Conservation (phyloP, 2,797 vertebrate species). For the Harpagifer antarcticus region DNA sequence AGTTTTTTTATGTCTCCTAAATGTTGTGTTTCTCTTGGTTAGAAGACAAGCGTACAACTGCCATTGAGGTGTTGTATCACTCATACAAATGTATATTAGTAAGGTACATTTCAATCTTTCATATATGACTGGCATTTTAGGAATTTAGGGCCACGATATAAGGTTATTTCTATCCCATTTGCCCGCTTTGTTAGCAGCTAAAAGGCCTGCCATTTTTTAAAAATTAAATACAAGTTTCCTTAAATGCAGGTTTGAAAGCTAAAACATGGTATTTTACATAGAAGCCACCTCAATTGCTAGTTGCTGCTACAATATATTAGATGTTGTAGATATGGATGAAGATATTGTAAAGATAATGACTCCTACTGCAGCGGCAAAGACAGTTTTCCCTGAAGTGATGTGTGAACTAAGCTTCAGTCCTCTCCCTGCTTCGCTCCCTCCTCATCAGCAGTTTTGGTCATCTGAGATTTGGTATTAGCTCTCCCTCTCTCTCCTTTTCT, state of each 20-base stretch:
- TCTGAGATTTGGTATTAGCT: constrained; percentile 68
- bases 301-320: neutral
- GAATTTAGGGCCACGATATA: neutral
- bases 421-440: constrained; percentile 17
- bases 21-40: constrained; percentile 12
- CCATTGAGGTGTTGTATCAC: neutral
- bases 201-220: neutral
- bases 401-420: constrained; percentile 25
- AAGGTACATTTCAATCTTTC: constrained; percentile 5
- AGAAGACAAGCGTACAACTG: neutral
- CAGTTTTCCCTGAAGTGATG: constrained; percentile 22
- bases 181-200: neutral
- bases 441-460: constrained; percentile 71
- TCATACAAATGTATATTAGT: constrained; percentile 11
- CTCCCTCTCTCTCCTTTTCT: constrained; percentile 7
- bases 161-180: neutral
- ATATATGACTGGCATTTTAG: neutral
- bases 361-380: constrained; percentile 20
- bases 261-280: constrained; percentile 6
- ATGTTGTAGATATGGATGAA: constrained; percentile 7
- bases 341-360: constrained; percentile 6
- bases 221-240: neutral
- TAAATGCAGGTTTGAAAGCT: neutral
- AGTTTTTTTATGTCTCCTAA: neutral
- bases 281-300: neutral